These are phyloP conservation scores for Calyptommatus sinebrachiatus DNA, from an alignment of 2,113 vertebrate species.

Conservation along the genomic window DNA sequence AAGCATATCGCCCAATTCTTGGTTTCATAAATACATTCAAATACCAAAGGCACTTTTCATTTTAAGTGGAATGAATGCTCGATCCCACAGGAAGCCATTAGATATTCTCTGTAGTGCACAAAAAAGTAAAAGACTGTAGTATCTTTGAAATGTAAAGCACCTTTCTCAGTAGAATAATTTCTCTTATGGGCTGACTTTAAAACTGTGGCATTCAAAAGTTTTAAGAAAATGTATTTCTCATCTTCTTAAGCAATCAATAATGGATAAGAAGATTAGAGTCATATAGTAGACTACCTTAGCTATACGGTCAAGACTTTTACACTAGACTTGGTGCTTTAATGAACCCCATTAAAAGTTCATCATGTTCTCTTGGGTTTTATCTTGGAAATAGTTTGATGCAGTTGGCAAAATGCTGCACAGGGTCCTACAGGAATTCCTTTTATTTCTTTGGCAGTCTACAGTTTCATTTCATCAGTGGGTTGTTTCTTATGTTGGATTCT, in stretches of 20 bases:
- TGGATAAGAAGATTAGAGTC: background rate
- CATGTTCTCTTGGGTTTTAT: slow-evolving; percentile 16
- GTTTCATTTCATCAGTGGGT: background rate
- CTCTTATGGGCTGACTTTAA: slow-evolving; percentile 25
- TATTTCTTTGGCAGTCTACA: background rate
- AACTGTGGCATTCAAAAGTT: slow-evolving; percentile 3
- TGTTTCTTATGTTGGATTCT: background rate
- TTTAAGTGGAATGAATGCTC: slow-evolving; percentile 53
- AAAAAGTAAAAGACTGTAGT: slow-evolving; percentile 24
- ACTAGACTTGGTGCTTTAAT: background rate
- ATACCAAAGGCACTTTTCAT: slow-evolving; percentile 47
- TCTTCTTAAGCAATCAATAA: background rate
- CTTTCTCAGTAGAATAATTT: slow-evolving; percentile 34
- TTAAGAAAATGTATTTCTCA: slow-evolving; percentile 4
- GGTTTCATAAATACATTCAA: slow-evolving; percentile 48
- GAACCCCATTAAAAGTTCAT: slow-evolving; percentile 16
- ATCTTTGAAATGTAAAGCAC: slow-evolving; percentile 35
- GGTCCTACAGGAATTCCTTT: background rate
- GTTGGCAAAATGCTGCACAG: background rate
- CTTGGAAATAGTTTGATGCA: background rate
- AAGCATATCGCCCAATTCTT: slow-evolving; percentile 36
- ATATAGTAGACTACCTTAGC: background rate
- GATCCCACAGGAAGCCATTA: slow-evolving; percentile 43
- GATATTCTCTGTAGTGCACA: slow-evolving; percentile 23
- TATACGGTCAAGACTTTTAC: background rate